These are phyloP conservation scores for Emydocephalus ijimae DNA, from an alignment of 2,113 vertebrate species.

Conservation along the genomic window DNA sequence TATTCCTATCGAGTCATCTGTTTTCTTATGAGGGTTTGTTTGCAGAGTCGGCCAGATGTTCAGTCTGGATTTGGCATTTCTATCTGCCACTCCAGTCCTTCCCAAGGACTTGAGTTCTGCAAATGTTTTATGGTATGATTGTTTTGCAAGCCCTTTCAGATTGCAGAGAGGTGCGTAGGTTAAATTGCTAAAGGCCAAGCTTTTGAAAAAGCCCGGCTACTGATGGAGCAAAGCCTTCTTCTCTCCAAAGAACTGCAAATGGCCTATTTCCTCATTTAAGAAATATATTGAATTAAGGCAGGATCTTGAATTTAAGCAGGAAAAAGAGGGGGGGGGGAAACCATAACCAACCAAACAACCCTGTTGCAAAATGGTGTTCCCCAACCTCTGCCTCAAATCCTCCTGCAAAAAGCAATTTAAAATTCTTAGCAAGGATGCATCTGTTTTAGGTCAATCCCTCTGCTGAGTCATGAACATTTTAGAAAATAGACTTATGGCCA, in stretches of 20 bases:
- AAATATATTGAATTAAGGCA: neutral
- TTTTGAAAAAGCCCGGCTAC: neutral
- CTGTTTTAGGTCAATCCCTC: neutral
- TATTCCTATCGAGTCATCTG: neutral
- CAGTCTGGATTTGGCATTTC: neutral
- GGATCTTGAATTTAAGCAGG: neutral
- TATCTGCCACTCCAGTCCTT: neutral
- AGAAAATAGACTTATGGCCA: neutral
- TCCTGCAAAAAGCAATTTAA: neutral
- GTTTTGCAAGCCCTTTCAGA: neutral
- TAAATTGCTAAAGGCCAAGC: neutral
- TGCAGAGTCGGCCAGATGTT: neutral
- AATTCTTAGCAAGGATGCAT: no score
- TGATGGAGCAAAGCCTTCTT: neutral
- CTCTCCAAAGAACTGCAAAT: neutral
- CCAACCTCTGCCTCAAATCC: no score
- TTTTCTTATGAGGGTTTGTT: neutral
- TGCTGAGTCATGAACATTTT: neutral
- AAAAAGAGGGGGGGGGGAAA: no score
- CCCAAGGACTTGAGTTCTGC: neutral
- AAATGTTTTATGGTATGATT: neutral
- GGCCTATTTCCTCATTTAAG: neutral
- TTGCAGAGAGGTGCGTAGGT: neutral
- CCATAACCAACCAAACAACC: neutral
- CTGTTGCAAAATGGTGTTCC: neutral